A percentile compares a stretch with the other conserved stretches of the same genome.
phyloP scores from a whole-genome alignment of 2,113 vertebrate genomes.

The Takifugu bimaculatus region DNA sequence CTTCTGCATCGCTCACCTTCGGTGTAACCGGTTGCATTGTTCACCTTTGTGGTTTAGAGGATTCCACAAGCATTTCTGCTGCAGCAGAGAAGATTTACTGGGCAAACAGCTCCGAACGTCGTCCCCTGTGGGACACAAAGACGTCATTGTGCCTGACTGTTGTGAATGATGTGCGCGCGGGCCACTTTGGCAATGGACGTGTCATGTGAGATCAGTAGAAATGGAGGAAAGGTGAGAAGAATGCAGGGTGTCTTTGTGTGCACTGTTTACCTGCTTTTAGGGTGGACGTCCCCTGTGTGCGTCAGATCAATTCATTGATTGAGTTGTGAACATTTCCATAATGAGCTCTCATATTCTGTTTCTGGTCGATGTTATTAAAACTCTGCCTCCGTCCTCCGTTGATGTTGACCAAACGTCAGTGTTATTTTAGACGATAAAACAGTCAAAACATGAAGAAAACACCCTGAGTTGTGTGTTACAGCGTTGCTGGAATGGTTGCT shows the following conservation, averaged over 20 bases:
- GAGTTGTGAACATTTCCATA: too few relatives aligned
- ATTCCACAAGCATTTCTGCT: not conserved
- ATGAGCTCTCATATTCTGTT: too few relatives aligned
- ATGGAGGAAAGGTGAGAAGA: slow-evolving; percentile 8
- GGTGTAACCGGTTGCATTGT: slow-evolving; percentile 6
- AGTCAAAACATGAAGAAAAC: too few relatives aligned
- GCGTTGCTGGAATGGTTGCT: not conserved
- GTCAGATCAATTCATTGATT: too few relatives aligned
- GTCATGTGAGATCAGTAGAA: not conserved
- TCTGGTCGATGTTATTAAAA: too few relatives aligned
- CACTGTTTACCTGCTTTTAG: not conserved
- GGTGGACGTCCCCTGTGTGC: not conserved
- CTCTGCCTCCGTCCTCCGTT: too few relatives aligned
- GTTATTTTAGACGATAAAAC: too few relatives aligned
- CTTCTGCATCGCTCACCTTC: not conserved
- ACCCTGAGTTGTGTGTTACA: not conserved
- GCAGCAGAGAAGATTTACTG: slow-evolving; percentile 4
- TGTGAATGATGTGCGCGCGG: slow-evolving; percentile 1
- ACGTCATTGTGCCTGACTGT: slow-evolving; percentile 7
- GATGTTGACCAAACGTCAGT: too few relatives aligned
- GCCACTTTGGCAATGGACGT: not conserved
- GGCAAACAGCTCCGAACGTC: slow-evolving; percentile 22
- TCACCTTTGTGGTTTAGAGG: not conserved
- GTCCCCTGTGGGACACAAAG: slow-evolving; percentile 23
- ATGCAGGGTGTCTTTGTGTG: slow-evolving; percentile 8